Evolutionary conservation across 2,113 vertebrate genomes (phyloP), one percentile per base, ranked within the genome.

Genomic region (Urocynchramus pylzowi): DNA sequence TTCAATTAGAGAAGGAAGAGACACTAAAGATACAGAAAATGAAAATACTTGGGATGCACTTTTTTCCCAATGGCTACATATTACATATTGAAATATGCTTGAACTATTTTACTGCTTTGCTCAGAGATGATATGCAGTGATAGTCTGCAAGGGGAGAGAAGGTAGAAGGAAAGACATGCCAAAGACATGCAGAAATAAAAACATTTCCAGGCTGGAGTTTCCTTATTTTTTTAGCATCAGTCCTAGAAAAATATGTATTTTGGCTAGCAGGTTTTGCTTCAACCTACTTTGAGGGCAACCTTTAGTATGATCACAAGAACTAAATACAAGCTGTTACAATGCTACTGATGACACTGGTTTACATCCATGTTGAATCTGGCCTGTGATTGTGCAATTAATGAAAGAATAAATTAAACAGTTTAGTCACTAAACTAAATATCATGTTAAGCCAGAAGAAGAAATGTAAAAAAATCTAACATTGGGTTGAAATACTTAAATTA

Each of bases 211-310:
- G 22, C 44, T 49, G 35, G 27, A 96, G 84, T 75, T 95, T 94
- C 76, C 67, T 95, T 90, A 70, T 50, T 91, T 94, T 95, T 87
- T 89, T 74, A 93, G 35, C 16, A 77, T 83, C n/a, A 68, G 28
- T 92, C 64, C 92, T 96, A 78, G 75, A 96, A 96, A 96, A 95
- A 94, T 95, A 83, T 93, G 53, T 95, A 59, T 89, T 79, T 95
- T 92, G 91, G 95, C 71, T 63, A 86, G 54, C 54, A 87, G 44
- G 45, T 56, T 95, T 54, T 93, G 47, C 37, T 68, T 88, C 41
- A 92, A 77, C 26, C 27, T 84, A 16, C n/a, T 80, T 65, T 0
- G 9, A 94, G 70, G 42, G 50, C 44, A 95, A 73, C 56, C 63
- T 94, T 91, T 68, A 44, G 6, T 41, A 76, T 39, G 26, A 63